Evolutionary conservation across 2,888 invertebrate genomes (phyloP).

Genomic region (Capitulum mitella): DNA sequence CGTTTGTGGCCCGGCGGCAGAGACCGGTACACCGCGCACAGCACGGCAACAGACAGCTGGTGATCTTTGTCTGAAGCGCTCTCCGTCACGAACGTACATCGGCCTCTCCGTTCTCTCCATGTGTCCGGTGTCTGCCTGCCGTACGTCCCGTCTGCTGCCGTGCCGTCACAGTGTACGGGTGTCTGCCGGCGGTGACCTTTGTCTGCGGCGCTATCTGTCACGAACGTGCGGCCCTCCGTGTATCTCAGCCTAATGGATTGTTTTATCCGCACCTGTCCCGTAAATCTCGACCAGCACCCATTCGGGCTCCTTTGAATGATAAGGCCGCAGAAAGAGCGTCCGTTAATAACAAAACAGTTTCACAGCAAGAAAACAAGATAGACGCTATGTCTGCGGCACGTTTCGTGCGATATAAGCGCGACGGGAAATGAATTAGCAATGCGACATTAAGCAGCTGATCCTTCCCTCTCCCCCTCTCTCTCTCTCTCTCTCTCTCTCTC

Average conservation of each 20-base stretch:
- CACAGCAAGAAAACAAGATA: neutral
- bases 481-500: constrained; percentile 6
- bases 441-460: neutral
- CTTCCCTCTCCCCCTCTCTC: neutral
- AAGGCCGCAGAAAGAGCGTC: neutral
- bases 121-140: neutral
- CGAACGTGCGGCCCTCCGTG: neutral
- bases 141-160: no score
- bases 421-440: neutral
- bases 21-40: neutral
- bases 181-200: no score
- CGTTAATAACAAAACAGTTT: neutral
- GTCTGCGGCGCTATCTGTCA: neutral
- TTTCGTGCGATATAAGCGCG: neutral
- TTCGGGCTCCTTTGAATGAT: neutral
- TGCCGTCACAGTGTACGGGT: no score
- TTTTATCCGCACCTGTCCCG: neutral
- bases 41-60: neutral
- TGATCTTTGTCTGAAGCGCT: no score
- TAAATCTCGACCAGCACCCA: neutral
- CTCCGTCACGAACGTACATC: no score
- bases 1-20: neutral
- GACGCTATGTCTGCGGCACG: neutral
- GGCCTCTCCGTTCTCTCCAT: no score
- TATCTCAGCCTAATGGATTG: neutral